Percentiles rank a stretch among this genome's conserved stretches.
Conservation (phyloP, 2,797 vertebrate species). For the Pantherophis vulpinus region DNA sequence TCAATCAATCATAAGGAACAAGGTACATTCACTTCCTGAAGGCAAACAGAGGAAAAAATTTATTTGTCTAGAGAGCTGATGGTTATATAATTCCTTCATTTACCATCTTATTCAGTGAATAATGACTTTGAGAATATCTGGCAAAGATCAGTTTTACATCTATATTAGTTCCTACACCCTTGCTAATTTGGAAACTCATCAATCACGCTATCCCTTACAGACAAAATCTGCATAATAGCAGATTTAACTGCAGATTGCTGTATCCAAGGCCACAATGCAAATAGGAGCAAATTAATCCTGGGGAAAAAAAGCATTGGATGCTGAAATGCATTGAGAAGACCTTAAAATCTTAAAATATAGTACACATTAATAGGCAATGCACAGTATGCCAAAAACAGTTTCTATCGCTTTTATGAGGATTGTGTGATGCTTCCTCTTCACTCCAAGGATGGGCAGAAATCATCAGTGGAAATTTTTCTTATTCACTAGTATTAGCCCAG, state of each 20-base stretch:
- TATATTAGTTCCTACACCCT: constrained; percentile 31
- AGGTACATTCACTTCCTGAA: constrained; percentile 37
- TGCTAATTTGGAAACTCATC: constrained; percentile 7
- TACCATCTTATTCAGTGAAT: constrained; percentile 40
- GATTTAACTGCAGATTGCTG: constrained; percentile 18
- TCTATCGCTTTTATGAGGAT: background rate
- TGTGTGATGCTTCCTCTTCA: background rate
- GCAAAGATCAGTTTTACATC: background rate
- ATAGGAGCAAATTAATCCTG: background rate
- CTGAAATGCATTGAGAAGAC: background rate
- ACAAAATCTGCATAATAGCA: background rate
- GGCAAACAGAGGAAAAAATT: constrained; percentile 19
- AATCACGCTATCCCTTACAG: background rate
- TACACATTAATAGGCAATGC: background rate
- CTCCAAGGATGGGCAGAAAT: background rate
- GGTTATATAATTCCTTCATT: constrained; percentile 35
- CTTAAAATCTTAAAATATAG: background rate
- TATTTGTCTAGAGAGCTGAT: constrained; percentile 32
- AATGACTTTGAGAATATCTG: constrained; percentile 39
- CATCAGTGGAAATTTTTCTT: background rate
- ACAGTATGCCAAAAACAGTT: background rate
- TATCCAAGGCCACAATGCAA: background rate
- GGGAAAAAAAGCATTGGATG: background rate
- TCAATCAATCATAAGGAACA: constrained; percentile 29
- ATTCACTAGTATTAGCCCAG: background rate